phyloP scores from a whole-genome alignment of 1,140 invertebrate genomes.

The Bombus picipes region DNA sequence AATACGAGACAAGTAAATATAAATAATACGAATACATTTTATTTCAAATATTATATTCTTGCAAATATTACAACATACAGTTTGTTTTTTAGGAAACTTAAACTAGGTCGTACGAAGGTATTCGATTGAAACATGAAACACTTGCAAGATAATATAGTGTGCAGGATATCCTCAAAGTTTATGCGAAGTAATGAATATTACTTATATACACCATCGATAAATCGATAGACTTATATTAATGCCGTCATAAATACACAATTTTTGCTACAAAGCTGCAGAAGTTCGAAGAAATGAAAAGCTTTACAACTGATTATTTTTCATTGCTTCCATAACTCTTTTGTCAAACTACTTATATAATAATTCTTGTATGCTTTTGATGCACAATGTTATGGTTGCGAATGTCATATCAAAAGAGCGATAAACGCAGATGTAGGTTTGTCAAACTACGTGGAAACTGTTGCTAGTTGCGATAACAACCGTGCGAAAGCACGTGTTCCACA shows the following conservation, averaged over 20 bases:
- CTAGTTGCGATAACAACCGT: not conserved
- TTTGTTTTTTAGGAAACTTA: not conserved
- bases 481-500: not conserved
- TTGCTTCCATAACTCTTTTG: not conserved
- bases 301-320: not conserved
- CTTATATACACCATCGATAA: not conserved
- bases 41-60: not conserved
- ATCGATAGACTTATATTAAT: not conserved
- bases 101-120: not conserved
- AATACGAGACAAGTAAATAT: not conserved
- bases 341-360: not conserved
- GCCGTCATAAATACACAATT: not conserved
- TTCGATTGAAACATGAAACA: not conserved
- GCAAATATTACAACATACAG: not conserved
- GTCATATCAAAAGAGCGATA: not conserved
- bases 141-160: not conserved
- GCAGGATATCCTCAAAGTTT: not conserved
- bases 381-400: not conserved
- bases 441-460: not conserved
- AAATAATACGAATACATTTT: not conserved
- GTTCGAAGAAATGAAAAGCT: not conserved
- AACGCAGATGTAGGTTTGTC: not conserved
- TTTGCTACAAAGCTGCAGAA: not conserved
- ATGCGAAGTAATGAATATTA: not conserved
- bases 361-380: not conserved